These are phyloP conservation scores for Okapia johnstoni DNA, from an alignment of 2,113 vertebrate genomes.

Conservation along the genomic window DNA sequence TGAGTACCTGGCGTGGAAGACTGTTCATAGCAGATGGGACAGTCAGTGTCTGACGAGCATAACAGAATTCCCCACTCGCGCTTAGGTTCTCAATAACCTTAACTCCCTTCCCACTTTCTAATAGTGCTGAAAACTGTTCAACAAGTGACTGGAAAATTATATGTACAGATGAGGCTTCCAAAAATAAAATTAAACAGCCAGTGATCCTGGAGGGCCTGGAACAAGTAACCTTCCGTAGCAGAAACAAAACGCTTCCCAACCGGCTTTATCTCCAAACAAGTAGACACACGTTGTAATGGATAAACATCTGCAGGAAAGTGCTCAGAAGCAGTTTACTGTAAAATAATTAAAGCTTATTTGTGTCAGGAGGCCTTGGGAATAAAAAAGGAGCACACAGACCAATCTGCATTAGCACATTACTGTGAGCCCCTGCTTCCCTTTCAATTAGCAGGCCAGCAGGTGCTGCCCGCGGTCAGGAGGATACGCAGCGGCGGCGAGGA, in stretches of 20 bases:
- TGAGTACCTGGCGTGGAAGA: not conserved
- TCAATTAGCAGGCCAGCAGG: conserved; percentile 98
- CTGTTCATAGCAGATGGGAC: not conserved
- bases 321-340: conserved; percentile 74
- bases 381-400: conserved; percentile 80
- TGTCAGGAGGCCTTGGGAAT: conserved; percentile 87
- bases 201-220: conserved; percentile 20
- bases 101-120: not conserved
- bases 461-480: conserved; percentile 88
- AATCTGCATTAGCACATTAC: conserved; percentile 83
- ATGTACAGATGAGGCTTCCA: conserved; percentile 22
- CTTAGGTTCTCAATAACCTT: not conserved
- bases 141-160: conserved; percentile 43
- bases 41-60: not conserved
- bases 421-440: conserved; percentile 81
- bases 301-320: conserved; percentile 66
- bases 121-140: not conserved
- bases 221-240: conserved; percentile 46
- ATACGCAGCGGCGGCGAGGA: conserved; percentile 82
- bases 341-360: conserved; percentile 95
- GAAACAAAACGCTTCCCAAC: conserved; percentile 21
- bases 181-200: conserved; percentile 37
- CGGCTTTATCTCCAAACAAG: conserved; percentile 73
- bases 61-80: not conserved
- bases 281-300: conserved; percentile 75